A percentile compares a stretch with the other conserved stretches of the same genome.
Evolutionary conservation across 2,113 vertebrate genomes (phyloP).

Genomic region (Sinocyclocheilus anshuiensis): DNA sequence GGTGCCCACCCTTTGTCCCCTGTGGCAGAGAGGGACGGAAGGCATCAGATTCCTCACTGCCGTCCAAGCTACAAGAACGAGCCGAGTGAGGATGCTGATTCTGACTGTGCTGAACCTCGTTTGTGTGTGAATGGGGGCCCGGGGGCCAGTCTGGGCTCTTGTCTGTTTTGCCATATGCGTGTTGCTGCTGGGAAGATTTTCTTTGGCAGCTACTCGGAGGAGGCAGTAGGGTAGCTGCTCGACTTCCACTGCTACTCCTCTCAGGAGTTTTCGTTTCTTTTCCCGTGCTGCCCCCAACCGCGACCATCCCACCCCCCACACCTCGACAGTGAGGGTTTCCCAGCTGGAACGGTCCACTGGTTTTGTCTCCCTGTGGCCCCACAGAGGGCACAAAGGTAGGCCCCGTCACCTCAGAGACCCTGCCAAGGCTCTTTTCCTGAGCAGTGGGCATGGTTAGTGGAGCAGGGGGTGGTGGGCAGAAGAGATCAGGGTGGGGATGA

Average conservation of each 20-base stretch:
- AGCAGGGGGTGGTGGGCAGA: constrained; percentile 78
- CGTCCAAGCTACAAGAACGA: constrained; percentile 81
- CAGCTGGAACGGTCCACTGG: constrained; percentile 80
- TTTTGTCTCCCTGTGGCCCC: constrained; percentile 82
- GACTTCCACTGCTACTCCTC: constrained; percentile 49
- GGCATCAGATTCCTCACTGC: constrained; percentile 71
- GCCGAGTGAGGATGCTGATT: constrained; percentile 64
- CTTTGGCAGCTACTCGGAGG: constrained; percentile 73
- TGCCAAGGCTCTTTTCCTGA: constrained; percentile 77
- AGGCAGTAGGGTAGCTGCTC: constrained; percentile 56
- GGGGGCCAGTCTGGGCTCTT: constrained; percentile 83
- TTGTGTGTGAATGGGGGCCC: constrained; percentile 45
- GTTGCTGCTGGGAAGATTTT: constrained; percentile 72
- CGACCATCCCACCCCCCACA: constrained; percentile 67
- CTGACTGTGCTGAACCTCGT: constrained; percentile 53
- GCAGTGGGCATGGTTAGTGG: constrained; percentile 72
- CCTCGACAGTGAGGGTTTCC: constrained; percentile 77
- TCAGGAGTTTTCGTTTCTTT: constrained; percentile 53
- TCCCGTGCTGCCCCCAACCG: constrained; percentile 66
- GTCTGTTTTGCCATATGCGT: constrained; percentile 82
- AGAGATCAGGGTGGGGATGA: constrained; percentile 82
- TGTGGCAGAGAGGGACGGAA: constrained; percentile 76
- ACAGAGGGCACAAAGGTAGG: constrained; percentile 90
- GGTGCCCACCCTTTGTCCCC: constrained; percentile 72
- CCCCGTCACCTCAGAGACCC: constrained; percentile 83